phyloP scores from a whole-genome alignment of 2,888 invertebrate genomes.

The Microctonus hyperodae region DNA sequence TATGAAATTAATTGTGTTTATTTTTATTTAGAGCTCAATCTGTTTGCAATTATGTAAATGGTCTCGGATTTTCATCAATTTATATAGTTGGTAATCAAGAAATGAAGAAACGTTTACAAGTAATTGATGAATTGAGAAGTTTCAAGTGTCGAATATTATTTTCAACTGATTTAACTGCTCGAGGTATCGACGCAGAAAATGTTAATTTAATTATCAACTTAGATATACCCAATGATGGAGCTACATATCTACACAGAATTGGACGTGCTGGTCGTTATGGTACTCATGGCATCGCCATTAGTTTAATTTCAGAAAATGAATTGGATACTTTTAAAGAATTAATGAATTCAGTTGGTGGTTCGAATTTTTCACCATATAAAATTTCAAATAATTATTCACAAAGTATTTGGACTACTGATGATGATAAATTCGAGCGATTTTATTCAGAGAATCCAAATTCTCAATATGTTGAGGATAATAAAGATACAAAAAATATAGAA shows the following conservation, averaged over 20 bases:
- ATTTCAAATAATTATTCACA: conserved; percentile 59
- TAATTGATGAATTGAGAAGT: conserved; percentile 78
- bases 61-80: conserved; percentile 79
- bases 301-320: conserved; percentile 76
- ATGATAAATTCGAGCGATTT: not conserved
- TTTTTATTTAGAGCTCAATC: conserved; percentile 82
- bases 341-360: conserved; percentile 67
- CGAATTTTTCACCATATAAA: conserved; percentile 64
- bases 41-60: conserved; percentile 74
- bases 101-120: conserved; percentile 79
- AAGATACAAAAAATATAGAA: not conserved
- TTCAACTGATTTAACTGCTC: conserved; percentile 88
- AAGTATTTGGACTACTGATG: conserved; percentile 51
- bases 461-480: not conserved
- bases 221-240: conserved; percentile 80
- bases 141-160: conserved; percentile 86
- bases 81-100: conserved; percentile 81
- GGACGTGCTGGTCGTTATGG: conserved; percentile 96
- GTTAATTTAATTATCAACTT: conserved; percentile 93
- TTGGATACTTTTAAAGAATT: conserved; percentile 67
- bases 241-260: conserved; percentile 92
- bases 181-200: conserved; percentile 94
- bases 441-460: not conserved
- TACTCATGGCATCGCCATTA: conserved; percentile 80
- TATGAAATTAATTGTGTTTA: conserved; percentile 39